These are phyloP conservation scores for Momotus momota DNA, from an alignment of 2,797 vertebrate species.

Conservation along the genomic window DNA sequence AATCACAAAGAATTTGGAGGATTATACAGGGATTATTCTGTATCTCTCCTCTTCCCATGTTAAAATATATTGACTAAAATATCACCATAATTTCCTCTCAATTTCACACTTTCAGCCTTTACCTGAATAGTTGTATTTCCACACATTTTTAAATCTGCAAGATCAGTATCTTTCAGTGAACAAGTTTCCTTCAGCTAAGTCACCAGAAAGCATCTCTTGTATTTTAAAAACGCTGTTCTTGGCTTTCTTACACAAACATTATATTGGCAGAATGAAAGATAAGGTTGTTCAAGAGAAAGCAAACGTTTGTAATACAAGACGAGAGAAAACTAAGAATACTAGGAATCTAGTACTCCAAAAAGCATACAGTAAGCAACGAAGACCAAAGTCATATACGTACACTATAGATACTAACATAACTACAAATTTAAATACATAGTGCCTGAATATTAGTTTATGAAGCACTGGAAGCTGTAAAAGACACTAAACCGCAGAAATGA, in stretches of 20 bases:
- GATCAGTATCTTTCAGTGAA: neutral
- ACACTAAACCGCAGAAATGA: accelerated
- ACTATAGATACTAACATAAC: neutral
- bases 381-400: neutral
- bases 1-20: neutral
- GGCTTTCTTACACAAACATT: neutral
- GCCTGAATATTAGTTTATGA: neutral
- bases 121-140: neutral
- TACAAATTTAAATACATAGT: neutral
- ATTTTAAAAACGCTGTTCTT: neutral
- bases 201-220: neutral
- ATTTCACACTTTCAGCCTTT: neutral
- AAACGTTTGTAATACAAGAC: neutral
- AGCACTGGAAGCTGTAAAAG: neutral
- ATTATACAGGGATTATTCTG: neutral
- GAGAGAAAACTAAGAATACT: neutral
- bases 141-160: neutral
- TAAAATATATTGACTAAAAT: neutral
- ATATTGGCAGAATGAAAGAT: neutral
- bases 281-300: neutral
- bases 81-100: neutral
- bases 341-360: neutral
- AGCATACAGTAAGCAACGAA: neutral
- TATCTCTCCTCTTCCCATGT: neutral
- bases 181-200: neutral